These are phyloP conservation scores for Sycobia sp. DNA, from an alignment of 1,140 invertebrate species.

Conservation along the genomic window DNA sequence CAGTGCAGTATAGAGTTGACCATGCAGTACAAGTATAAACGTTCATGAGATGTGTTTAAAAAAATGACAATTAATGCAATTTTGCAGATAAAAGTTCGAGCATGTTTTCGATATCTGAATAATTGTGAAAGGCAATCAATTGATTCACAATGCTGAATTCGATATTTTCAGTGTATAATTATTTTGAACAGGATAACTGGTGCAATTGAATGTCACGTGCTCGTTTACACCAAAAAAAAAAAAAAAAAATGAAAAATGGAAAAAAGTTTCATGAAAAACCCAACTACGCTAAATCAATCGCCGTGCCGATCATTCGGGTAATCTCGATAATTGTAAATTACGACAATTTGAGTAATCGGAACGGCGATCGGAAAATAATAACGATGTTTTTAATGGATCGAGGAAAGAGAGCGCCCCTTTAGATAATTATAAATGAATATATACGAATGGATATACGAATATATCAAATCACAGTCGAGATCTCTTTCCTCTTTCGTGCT, in stretches of 20 bases:
- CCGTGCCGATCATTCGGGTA: conserved; percentile 1
- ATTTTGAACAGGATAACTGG: not conserved
- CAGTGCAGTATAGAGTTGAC: not conserved
- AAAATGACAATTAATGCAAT: not conserved
- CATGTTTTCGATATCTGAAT: not conserved
- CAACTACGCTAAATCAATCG: conserved; percentile 3
- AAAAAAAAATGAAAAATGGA: conserved; percentile 14
- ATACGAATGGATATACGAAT: too few species aligned
- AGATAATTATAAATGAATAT: too few species aligned
- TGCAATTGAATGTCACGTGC: conserved; percentile 17
- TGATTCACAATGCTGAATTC: not conserved
- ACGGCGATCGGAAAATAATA: not conserved
- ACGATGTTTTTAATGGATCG: too few species aligned
- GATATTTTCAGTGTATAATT: not conserved
- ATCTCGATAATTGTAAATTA: not conserved
- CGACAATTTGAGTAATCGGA: not conserved
- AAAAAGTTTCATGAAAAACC: conserved; percentile 34
- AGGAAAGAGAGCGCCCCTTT: too few species aligned
- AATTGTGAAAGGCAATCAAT: not conserved
- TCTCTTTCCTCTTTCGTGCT: too few species aligned
- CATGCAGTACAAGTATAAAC: conserved; percentile 11
- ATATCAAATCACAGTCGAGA: too few species aligned
- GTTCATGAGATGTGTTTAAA: not conserved
- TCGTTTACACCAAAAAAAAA: not conserved
- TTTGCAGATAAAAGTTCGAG: not conserved